These are phyloP conservation scores for Podocnemis expansa DNA, from an alignment of 2,113 vertebrate genomes.

Conservation along the genomic window DNA sequence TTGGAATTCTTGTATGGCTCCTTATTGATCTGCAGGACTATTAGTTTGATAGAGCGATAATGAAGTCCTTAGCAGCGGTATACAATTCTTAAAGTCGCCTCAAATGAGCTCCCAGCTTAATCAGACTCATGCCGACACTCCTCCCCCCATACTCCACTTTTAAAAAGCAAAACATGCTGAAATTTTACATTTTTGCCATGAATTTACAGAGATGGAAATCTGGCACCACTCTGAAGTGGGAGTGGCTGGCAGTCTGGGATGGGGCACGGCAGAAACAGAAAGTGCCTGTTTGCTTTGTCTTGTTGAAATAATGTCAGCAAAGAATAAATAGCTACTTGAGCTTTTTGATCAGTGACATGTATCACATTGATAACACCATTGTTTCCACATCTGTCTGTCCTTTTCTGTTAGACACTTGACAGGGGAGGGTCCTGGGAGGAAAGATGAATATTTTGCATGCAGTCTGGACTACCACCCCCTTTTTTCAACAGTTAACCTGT, in stretches of 20 bases:
- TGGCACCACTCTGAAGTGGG: background rate
- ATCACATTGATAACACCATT: background rate
- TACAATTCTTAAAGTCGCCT: background rate
- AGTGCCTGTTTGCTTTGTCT: background rate
- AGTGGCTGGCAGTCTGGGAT: background rate
- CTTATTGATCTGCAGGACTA: background rate
- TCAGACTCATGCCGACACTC: background rate
- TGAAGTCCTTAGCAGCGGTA: background rate
- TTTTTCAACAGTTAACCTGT: background rate
- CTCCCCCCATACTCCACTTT: background rate
- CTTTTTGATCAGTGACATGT: background rate
- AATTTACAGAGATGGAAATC: background rate
- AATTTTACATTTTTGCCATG: background rate
- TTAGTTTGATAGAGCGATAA: constrained; percentile 2
- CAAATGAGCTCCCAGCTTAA: background rate
- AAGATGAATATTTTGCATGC: background rate
- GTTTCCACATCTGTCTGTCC: background rate
- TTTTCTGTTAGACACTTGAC: background rate
- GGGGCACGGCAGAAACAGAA: background rate
- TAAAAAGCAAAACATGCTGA: background rate
- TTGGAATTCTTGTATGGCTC: background rate
- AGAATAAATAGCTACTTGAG: background rate
- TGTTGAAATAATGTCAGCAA: background rate
- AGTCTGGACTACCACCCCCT: background rate
- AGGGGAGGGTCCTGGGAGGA: background rate